Percentiles rank a stretch among this genome's conserved stretches.
Evolutionary conservation across 2,797 vertebrate species (phyloP).

Genomic region (Aselliscus stoliczkanus): DNA sequence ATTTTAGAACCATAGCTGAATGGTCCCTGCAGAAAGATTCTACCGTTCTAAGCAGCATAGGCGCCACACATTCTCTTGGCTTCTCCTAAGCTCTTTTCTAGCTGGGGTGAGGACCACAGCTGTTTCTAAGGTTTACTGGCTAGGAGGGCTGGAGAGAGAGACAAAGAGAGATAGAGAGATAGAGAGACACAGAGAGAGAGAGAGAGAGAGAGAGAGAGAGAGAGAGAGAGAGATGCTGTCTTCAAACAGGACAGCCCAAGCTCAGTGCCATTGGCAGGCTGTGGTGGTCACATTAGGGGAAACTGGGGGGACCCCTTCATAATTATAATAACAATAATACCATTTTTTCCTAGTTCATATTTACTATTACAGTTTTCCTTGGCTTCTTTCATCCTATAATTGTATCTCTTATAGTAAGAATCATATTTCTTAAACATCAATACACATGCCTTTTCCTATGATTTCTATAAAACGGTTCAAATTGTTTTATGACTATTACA

Average conservation of each 20-base stretch:
- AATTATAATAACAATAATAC: not conserved
- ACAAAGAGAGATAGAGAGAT: not conserved
- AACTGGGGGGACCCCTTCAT: not conserved
- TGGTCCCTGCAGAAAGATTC: not conserved
- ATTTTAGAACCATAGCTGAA: not conserved
- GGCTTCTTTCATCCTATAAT: not conserved
- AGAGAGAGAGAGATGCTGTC: not conserved
- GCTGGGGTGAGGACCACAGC: fast-evolving
- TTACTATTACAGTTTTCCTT: not conserved
- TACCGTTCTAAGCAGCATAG: not conserved
- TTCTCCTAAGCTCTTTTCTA: not conserved
- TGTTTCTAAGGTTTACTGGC: not conserved
- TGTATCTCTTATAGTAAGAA: not conserved
- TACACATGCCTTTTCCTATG: not conserved
- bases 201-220: no score
- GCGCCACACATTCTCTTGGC: not conserved
- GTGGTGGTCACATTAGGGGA: not conserved
- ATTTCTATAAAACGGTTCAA: not conserved
- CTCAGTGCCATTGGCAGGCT: not conserved
- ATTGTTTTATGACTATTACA: not conserved
- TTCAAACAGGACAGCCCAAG: not conserved
- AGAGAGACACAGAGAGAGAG: no score
- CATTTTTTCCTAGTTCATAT: not conserved
- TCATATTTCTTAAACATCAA: not conserved
- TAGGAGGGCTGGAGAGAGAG: not conserved